Evolutionary conservation across 2,113 vertebrate genomes (phyloP).

Genomic region (Osmerus eperlanus): DNA sequence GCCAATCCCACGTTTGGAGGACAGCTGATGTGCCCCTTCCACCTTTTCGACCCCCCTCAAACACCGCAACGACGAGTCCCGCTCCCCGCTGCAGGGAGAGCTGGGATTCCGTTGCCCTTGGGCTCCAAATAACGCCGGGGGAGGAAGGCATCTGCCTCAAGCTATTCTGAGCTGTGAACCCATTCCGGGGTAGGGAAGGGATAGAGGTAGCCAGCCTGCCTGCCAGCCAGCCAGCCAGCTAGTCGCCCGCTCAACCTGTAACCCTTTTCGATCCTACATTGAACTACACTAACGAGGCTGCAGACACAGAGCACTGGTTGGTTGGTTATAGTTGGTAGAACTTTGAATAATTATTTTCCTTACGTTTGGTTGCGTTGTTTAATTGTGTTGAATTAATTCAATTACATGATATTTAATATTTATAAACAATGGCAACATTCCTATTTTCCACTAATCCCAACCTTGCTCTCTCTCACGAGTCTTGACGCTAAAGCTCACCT

Average conservation of each 20-base stretch:
- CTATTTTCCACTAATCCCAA: too few species aligned
- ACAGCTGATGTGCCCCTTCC: conserved; percentile 17
- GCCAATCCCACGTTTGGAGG: neutral
- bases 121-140: conserved; percentile 72
- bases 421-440: too few species aligned
- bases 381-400: too few species aligned
- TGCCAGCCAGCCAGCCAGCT: conserved; percentile 19
- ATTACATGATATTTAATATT: too few species aligned
- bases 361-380: too few species aligned
- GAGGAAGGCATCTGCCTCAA: conserved; percentile 67
- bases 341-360: neutral
- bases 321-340: neutral
- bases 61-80: conserved; percentile 18
- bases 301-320: too few species aligned
- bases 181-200: conserved; percentile 58
- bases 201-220: conserved; percentile 20
- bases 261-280: conserved; percentile 8
- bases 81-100: conserved; percentile 38
- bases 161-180: conserved; percentile 76
- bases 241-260: conserved; percentile 40
- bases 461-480: neutral
- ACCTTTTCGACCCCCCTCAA: conserved; percentile 5
- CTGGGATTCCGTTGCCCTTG: conserved; percentile 69
- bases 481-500: too few species aligned
- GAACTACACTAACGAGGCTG: conserved; percentile 1